Conservation (phyloP, 2,113 vertebrate genomes). For the Halcyon malimbica region DNA sequence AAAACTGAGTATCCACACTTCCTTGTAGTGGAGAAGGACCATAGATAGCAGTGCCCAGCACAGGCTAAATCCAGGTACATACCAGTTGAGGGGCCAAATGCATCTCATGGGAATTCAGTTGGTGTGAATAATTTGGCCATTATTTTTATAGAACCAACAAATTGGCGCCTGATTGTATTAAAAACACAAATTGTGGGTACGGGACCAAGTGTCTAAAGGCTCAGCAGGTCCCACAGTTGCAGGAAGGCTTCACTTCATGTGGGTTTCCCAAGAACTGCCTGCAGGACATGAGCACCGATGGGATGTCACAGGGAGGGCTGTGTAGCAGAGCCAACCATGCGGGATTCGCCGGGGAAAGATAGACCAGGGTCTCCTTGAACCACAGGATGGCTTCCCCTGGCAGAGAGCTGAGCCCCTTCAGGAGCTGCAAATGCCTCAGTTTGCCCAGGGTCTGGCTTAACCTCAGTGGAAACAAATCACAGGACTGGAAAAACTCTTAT, state of each 20-base stretch:
- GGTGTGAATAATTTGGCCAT: background rate
- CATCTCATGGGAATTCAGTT: background rate
- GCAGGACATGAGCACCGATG: background rate
- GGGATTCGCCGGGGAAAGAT: background rate
- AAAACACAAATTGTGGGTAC: background rate
- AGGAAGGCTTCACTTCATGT: background rate
- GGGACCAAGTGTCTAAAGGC: background rate
- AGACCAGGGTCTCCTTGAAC: background rate
- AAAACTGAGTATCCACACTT: background rate
- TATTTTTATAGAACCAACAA: background rate
- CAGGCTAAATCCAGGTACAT: background rate
- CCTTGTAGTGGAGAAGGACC: background rate
- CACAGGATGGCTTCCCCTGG: background rate
- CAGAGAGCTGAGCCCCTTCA: background rate
- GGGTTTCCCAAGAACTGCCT: background rate
- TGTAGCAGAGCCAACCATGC: fast-evolving
- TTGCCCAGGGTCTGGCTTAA: background rate
- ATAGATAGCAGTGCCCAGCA: background rate
- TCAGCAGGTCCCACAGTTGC: background rate
- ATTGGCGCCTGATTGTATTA: background rate
- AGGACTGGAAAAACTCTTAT: background rate
- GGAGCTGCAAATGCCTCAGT: background rate
- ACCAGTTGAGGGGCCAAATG: background rate
- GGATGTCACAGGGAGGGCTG: background rate
- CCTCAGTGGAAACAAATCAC: background rate